These are phyloP conservation scores for Cephus pulcher DNA, from an alignment of 2,888 invertebrate species.

Conservation along the genomic window DNA sequence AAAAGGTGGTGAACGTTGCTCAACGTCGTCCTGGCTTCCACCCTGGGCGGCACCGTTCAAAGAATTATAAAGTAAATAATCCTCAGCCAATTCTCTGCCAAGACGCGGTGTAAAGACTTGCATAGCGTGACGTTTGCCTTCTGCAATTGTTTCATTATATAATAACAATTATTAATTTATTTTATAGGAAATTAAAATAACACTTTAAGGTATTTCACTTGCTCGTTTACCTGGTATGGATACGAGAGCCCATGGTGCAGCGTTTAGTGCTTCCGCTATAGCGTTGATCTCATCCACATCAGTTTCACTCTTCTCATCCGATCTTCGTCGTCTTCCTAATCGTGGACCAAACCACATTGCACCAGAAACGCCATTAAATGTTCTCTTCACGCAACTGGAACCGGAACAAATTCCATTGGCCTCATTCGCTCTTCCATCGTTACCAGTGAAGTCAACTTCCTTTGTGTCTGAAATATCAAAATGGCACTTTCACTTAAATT, in stretches of 20 bases:
- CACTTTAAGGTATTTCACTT: not conserved
- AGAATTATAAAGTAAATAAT: slow-evolving; percentile 33
- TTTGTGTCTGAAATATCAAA: slow-evolving; percentile 28
- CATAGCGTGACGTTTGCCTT: slow-evolving; percentile 57
- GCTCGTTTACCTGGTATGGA: slow-evolving; percentile 58
- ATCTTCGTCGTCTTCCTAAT: slow-evolving; percentile 68
- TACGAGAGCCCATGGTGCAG: slow-evolving; percentile 63
- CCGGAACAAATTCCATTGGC: slow-evolving; percentile 42
- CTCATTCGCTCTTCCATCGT: slow-evolving; percentile 26
- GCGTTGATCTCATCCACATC: slow-evolving; percentile 55
- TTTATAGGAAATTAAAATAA: not conserved
- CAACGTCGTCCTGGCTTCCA: slow-evolving; percentile 50
- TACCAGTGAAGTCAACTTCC: slow-evolving; percentile 22
- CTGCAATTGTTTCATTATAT: slow-evolving; percentile 16
- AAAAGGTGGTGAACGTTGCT: slow-evolving; percentile 51
- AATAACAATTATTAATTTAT: not conserved
- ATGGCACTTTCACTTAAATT: not conserved
- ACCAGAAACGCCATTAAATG: slow-evolving; percentile 46
- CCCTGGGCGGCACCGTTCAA: slow-evolving; percentile 30
- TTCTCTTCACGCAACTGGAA: slow-evolving; percentile 47
- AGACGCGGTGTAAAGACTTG: slow-evolving; percentile 63
- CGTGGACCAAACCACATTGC: slow-evolving; percentile 70
- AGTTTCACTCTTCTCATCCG: slow-evolving; percentile 46
- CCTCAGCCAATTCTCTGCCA: slow-evolving; percentile 57
- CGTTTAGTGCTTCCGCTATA: slow-evolving; percentile 62